Base-by-base conservation (phyloP, 2,113 vertebrate genomes). In the Physeter macrocephalus region DNA sequence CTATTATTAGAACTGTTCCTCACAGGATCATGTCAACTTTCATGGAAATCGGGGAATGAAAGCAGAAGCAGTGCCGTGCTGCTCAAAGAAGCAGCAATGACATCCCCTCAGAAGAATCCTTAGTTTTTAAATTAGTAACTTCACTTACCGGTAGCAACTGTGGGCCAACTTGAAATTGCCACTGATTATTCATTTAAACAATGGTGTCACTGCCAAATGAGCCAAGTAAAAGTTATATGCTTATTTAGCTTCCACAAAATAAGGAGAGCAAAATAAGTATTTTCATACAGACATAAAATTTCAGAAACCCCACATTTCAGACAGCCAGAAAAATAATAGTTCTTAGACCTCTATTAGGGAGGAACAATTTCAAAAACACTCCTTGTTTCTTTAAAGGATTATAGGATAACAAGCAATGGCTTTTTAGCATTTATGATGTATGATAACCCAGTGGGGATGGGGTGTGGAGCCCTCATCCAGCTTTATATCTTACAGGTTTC, bases 371-470 rank as follows among this genome's bases (percentile, higher is more conserved):
- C 64, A 36, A 62, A 67, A 86, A 71, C 14, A 85, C 23, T 31
- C 1, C 5, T 88, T 5, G 1, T 49, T 81, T 83, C 43, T 31
- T 52, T 18, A 4, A 86, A 75, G n/a, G 25, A 34, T 57, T 4
- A 18, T 12, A 18, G 34, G 54, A 11, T 4, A 34, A 27, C 52
- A 12, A 59, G 52, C 49, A n/a, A 6, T n/a, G 11, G 31, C 20
- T 66, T 64, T 43, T 74, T 54, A 61, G 71, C 61, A 27, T 21
- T 4, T 34, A 3, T 10, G 25, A 14, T 10, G 10, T 7, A 4
- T n/a, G 34, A 67, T 20, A 43, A 46, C 6, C 25, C 7, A 3
- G 25, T 4, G 39, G 36, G 29, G 18, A 0, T 0, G 6, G 23
- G 46, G 14, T 29, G 29, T 8, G 17, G n/a, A 8, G 23, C 43